phyloP scores from a whole-genome alignment of 2,888 invertebrate species.

The Dioctria rufipes region DNA sequence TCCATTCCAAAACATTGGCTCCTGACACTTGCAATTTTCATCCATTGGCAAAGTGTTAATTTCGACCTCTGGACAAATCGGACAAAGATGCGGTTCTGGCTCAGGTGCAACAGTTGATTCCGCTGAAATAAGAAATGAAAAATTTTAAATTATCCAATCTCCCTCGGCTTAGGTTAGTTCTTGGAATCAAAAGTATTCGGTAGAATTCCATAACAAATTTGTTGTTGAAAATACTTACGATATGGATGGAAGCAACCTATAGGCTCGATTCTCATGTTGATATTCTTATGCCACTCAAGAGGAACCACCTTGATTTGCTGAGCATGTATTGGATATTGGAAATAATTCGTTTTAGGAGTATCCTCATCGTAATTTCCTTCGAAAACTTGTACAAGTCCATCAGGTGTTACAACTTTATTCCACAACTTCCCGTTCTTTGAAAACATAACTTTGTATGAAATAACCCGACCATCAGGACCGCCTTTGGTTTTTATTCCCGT shows the following conservation, averaged over 20 bases:
- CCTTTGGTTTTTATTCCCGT: constrained; percentile 86
- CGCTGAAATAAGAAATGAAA: constrained; percentile 59
- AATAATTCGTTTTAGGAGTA: constrained; percentile 76
- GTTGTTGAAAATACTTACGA: constrained; percentile 71
- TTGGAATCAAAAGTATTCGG: no score
- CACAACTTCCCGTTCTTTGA: constrained; percentile 81
- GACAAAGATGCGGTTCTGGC: constrained; percentile 54
- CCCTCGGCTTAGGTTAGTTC: no score
- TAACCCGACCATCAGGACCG: constrained; percentile 82
- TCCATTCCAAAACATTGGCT: constrained; percentile 81
- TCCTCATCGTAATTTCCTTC: constrained; percentile 81
- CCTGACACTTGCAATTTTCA: constrained; percentile 73
- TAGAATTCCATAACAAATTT: no score
- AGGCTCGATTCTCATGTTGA: constrained; percentile 83
- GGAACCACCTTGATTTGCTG: constrained; percentile 82
- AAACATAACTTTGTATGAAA: constrained; percentile 81
- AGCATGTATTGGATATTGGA: constrained; percentile 81
- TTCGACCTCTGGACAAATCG: constrained; percentile 74
- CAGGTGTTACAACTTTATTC: constrained; percentile 77
- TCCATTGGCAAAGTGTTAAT: constrained; percentile 58
- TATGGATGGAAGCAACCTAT: constrained; percentile 85
- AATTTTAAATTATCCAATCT: no score
- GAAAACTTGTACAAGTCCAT: constrained; percentile 75
- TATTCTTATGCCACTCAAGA: constrained; percentile 79
- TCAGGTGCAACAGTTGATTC: constrained; percentile 59